phyloP scores from a whole-genome alignment of 2,113 vertebrate genomes.

The Rhipidura dahli region DNA sequence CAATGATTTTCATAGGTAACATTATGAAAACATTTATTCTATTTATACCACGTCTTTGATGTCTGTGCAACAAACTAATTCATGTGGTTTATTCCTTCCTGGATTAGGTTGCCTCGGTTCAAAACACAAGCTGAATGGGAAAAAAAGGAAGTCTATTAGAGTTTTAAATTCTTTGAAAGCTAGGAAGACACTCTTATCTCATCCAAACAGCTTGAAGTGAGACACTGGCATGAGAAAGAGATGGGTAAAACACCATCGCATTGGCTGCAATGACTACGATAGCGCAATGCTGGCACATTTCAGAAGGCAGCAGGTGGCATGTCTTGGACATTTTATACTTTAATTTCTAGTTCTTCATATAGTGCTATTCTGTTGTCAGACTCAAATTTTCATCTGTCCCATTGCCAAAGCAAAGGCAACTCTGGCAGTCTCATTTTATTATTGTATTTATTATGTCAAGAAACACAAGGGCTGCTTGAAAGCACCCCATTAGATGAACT shows the following conservation, averaged over 20 bases:
- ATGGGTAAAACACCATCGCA: background rate
- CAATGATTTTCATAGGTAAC: background rate
- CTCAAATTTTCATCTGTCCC: background rate
- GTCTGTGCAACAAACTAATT: background rate
- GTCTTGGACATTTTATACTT: background rate
- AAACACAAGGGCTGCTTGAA: background rate
- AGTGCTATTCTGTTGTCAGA: background rate
- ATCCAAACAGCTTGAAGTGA: constrained; percentile 1
- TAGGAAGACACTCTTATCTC: background rate
- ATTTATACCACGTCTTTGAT: background rate
- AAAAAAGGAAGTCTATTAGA: background rate
- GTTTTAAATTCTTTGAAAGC: background rate
- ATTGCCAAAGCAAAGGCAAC: background rate
- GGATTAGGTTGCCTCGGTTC: background rate
- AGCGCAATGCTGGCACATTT: background rate
- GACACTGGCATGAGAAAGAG: background rate
- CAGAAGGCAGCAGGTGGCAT: background rate
- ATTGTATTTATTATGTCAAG: background rate
- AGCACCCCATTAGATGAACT: background rate
- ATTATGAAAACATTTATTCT: background rate
- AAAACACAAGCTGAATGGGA: background rate
- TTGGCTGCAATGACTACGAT: background rate
- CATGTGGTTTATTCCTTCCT: background rate
- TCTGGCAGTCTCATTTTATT: background rate
- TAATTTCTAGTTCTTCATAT: background rate